Evolutionary conservation across 2,888 invertebrate species (phyloP).

Genomic region (Anodontia alba): DNA sequence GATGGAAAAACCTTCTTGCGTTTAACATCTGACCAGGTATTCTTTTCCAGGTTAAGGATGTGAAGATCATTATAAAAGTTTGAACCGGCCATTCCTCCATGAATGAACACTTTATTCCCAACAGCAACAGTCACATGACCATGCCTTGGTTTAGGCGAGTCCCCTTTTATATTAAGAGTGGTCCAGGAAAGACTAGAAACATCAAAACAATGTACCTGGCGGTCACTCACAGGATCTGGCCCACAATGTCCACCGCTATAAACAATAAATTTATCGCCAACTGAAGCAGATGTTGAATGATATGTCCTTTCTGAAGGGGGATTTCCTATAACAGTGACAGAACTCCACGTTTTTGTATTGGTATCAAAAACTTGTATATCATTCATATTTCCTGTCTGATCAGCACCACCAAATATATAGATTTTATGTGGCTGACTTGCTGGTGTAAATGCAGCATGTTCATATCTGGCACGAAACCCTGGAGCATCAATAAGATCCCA

Average conservation of each 20-base stretch:
- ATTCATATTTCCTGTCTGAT: slow-evolving; percentile 82
- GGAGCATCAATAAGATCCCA: slow-evolving; percentile 82
- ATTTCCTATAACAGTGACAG: slow-evolving; percentile 67
- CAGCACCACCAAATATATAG: slow-evolving; percentile 84
- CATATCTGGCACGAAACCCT: slow-evolving; percentile 82
- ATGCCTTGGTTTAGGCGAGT: slow-evolving; percentile 83
- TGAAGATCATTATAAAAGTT: slow-evolving; percentile 84
- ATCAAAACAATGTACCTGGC: slow-evolving; percentile 82
- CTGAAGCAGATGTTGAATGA: slow-evolving; percentile 76
- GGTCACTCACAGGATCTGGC: slow-evolving; percentile 81
- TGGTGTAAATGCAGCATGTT: slow-evolving; percentile 82
- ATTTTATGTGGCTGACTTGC: slow-evolving; percentile 74
- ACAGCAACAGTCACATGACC: slow-evolving; percentile 82
- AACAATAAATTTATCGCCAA: slow-evolving; percentile 79
- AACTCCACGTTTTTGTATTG: slow-evolving; percentile 73
- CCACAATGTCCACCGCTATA: slow-evolving; percentile 83
- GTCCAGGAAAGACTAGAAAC: slow-evolving; percentile 76
- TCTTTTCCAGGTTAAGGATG: slow-evolving; percentile 79
- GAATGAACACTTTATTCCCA: slow-evolving; percentile 79
- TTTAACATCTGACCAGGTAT: slow-evolving; percentile 78
- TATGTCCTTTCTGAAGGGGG: slow-evolving; percentile 81
- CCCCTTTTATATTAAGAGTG: slow-evolving; percentile 75
- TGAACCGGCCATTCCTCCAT: slow-evolving; percentile 83
- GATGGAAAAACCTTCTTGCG: slow-evolving; percentile 77
- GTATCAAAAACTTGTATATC: slow-evolving; percentile 82